Evolutionary conservation across 2,797 vertebrate species (phyloP), one percentile per base, ranked within the genome.

Genomic region (Lutjanus campechanus): DNA sequence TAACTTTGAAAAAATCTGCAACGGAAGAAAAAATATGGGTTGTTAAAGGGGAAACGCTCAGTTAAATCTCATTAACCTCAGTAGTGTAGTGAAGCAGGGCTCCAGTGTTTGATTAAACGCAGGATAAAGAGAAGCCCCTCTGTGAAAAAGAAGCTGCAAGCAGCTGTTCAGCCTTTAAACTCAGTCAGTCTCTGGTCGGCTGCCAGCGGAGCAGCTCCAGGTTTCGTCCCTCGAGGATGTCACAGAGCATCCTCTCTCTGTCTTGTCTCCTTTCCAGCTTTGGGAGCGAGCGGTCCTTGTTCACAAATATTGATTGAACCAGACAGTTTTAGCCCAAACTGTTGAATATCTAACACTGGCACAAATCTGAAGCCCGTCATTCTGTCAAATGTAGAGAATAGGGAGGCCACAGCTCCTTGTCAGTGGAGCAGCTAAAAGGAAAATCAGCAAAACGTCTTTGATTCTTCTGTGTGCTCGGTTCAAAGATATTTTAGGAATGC

Each of bases 81-180:
- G 15, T 9, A 17, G 81, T 55, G 49, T 36, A 41, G n/a, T 58
- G 7, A 70, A 53, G 51, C 50, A 54, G 56, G 19, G 9, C 55
- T 63, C 5, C 47, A 36, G 75, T 43, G 46, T 79, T 74, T 81
- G 85, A 83, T 73, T 68, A 79, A 64, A 66, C 4, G 10, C 65
- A 11, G 60, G 53, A 76, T 66, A 54, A 80, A 84, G 58, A 77
- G 29, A 60, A 77, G 36, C 8, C 22, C 25, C 46, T 25, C 46
- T 53, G 70, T 54, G 74, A 76, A 62, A 66, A 81, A 72, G 62
- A 80, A 47, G 73, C 29, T 75, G 63, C 43, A 64, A 85, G 74
- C 85, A 88, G 85, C 70, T 82, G 81, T 47, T 85, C 73, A 73
- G 73, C 56, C 67, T 81, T 69, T 81, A 82, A 85, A 83, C 64